These are phyloP conservation scores for Triplophysa bombifrons DNA, from an alignment of 2,797 vertebrate species.

Conservation along the genomic window DNA sequence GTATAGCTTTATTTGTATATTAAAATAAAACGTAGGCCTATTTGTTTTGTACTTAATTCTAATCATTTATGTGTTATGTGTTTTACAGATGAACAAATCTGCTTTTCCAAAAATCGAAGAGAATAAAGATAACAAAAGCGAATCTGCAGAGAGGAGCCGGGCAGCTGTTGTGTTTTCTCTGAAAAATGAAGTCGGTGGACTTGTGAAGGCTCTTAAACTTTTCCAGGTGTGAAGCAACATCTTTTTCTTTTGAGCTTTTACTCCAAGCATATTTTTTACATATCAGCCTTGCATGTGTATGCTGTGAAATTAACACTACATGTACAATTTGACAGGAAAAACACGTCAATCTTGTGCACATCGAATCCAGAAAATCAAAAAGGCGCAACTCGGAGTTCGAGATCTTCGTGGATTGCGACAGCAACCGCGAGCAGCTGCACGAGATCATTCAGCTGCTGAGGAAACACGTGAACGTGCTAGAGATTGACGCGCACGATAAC, in stretches of 20 bases:
- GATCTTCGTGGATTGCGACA: slow-evolving; percentile 96
- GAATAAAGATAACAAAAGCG: slow-evolving; percentile 89
- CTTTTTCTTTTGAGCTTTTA: no score
- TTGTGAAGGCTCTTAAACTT: slow-evolving; percentile 93
- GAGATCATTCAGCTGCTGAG: slow-evolving; percentile 91
- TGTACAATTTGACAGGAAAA: slow-evolving; percentile 83
- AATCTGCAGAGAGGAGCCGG: slow-evolving; percentile 79
- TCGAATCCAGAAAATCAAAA: slow-evolving; percentile 95
- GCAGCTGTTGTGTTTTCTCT: slow-evolving; percentile 93
- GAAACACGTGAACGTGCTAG: slow-evolving; percentile 86
- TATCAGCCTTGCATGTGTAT: background rate
- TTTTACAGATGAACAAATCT: slow-evolving; percentile 83
- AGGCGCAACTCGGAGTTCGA: slow-evolving; percentile 95
- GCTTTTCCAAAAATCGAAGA: slow-evolving; percentile 89
- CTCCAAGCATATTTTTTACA: no score
- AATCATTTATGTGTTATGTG: background rate
- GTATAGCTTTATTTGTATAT: no score
- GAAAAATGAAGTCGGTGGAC: slow-evolving; percentile 96
- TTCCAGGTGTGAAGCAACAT: slow-evolving; percentile 83
- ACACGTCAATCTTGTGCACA: slow-evolving; percentile 93
- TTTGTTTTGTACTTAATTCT: no score
- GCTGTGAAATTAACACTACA: background rate
- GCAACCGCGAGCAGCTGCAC: slow-evolving; percentile 89
- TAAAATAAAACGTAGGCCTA: no score
- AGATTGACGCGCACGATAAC: slow-evolving; percentile 84